These are phyloP conservation scores for Emberiza fucata DNA, from an alignment of 2,113 vertebrate species.

Conservation along the genomic window DNA sequence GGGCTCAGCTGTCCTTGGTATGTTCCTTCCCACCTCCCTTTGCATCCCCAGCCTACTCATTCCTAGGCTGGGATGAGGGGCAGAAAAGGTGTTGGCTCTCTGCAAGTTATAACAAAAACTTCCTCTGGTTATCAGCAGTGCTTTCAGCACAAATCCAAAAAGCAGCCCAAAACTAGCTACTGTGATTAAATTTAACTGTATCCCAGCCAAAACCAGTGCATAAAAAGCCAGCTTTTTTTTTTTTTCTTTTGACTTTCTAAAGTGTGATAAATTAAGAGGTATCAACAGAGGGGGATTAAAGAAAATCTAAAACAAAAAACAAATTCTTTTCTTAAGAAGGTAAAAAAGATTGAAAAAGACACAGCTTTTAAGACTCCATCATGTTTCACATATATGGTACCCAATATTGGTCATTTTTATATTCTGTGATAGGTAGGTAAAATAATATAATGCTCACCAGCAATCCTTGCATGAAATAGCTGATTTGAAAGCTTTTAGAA, in stretches of 20 bases:
- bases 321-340: background rate
- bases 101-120: background rate
- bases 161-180: background rate
- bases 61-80: background rate
- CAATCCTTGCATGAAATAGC: background rate
- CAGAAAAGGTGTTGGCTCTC: background rate
- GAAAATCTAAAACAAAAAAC: background rate
- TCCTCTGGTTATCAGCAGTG: background rate
- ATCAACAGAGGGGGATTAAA: background rate
- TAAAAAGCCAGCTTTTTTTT: background rate
- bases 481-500: background rate
- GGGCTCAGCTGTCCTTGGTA: background rate
- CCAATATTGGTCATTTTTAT: rapidly evolving
- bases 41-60: rapidly evolving
- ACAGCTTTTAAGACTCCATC: background rate
- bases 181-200: background rate
- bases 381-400: background rate
- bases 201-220: background rate
- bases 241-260: background rate
- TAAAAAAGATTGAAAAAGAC: background rate
- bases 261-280: background rate
- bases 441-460: background rate
- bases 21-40: background rate
- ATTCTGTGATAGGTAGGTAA: background rate
- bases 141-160: background rate